Conservation (phyloP, 1,140 invertebrate genomes). For the Bombus vancouverensis region DNA sequence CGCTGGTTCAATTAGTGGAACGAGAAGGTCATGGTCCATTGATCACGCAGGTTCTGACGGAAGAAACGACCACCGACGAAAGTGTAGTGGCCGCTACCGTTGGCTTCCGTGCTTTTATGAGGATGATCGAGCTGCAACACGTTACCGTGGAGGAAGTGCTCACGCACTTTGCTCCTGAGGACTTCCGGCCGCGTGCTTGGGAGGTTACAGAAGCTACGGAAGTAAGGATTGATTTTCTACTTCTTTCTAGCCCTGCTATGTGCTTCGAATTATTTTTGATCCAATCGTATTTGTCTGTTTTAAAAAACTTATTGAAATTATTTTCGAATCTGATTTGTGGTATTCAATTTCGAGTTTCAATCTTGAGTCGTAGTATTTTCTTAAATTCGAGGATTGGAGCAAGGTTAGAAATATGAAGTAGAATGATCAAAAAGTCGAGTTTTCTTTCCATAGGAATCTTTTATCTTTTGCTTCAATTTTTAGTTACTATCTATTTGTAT, state of each 20-base stretch:
- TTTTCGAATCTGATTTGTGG: too few species aligned
- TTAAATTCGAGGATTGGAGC: too few species aligned
- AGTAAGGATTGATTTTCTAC: slow-evolving; percentile 77
- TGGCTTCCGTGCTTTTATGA: slow-evolving; percentile 92
- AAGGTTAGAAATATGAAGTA: background rate
- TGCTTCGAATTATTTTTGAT: background rate
- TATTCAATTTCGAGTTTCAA: too few species aligned
- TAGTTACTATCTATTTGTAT: background rate
- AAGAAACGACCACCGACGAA: slow-evolving; percentile 90
- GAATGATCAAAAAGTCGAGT: background rate
- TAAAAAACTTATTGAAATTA: background rate
- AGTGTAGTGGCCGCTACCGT: slow-evolving; percentile 88
- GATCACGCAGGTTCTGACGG: slow-evolving; percentile 90
- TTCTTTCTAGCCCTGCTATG: background rate
- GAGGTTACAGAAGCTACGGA: slow-evolving; percentile 87
- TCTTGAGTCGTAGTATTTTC: too few species aligned
- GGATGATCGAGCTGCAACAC: slow-evolving; percentile 91
- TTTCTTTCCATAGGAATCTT: too few species aligned
- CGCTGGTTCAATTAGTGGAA: slow-evolving; percentile 91
- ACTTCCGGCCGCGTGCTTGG: slow-evolving; percentile 90
- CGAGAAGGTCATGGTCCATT: slow-evolving; percentile 90
- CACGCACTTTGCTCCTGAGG: slow-evolving; percentile 90
- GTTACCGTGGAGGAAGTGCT: slow-evolving; percentile 92
- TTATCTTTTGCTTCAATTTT: background rate
- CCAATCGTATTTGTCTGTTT: background rate